Conservation (phyloP, 37 sponge, comb jelly and placozoan genomes). For the Amphimedon queenslandica region DNA sequence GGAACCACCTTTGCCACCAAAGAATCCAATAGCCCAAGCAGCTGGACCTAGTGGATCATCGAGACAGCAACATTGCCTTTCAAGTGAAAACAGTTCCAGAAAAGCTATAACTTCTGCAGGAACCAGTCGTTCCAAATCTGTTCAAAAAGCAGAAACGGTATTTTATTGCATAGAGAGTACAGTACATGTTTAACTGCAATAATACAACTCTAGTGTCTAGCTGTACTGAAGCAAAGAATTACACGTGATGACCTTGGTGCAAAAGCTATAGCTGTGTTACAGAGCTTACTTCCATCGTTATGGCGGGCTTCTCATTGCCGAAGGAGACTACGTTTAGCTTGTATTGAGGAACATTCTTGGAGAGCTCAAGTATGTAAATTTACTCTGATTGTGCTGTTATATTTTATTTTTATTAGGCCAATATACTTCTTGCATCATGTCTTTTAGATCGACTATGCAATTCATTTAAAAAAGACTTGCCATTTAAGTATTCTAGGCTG, state of each 20-base stretch:
- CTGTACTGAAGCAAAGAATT: conserved; percentile 12
- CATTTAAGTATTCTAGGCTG: background rate
- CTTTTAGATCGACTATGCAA: conserved; percentile 8
- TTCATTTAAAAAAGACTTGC: background rate
- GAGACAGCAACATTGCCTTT: too few species aligned
- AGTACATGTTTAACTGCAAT: too few species aligned
- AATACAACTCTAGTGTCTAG: background rate
- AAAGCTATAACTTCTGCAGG: too few species aligned
- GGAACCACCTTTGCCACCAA: too few species aligned
- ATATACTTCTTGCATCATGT: conserved; percentile 47
- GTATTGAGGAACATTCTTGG: conserved; percentile 81
- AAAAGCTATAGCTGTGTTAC: conserved; percentile 53
- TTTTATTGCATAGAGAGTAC: too few species aligned
- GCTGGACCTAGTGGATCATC: too few species aligned
- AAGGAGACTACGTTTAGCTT: conserved; percentile 47
- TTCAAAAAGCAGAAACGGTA: too few species aligned
- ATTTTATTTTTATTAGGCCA: too few species aligned
- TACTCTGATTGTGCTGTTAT: too few species aligned
- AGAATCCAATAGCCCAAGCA: too few species aligned
- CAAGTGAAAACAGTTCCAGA: too few species aligned
- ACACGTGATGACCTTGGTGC: conserved; percentile 56
- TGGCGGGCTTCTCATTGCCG: conserved; percentile 35
- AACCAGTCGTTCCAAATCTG: too few species aligned
- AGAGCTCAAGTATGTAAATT: conserved; percentile 83
- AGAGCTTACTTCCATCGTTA: conserved; percentile 26